Evolutionary conservation across 2,797 vertebrate species (phyloP).

Genomic region (Peromyscus melanophrys): DNA sequence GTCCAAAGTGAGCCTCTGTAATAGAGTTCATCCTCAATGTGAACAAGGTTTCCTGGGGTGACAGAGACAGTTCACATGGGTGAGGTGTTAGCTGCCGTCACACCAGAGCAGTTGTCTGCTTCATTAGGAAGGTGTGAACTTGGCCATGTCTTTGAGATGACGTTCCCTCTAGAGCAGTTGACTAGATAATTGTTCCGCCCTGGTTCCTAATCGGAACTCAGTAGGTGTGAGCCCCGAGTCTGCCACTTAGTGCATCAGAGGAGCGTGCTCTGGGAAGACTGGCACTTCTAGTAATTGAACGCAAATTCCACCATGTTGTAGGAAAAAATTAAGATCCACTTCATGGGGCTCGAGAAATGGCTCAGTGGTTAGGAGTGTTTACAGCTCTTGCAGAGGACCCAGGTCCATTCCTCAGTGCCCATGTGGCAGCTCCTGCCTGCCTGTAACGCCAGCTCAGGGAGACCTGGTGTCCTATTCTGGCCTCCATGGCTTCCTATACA

Average conservation of each 20-base stretch:
- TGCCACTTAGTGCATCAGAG: slow-evolving; percentile 55
- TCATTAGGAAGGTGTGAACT: slow-evolving; percentile 71
- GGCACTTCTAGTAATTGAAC: slow-evolving; percentile 18
- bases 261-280: slow-evolving; percentile 7
- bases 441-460: not conserved
- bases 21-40: slow-evolving; percentile 58
- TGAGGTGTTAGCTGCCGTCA: slow-evolving; percentile 54
- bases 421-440: not conserved
- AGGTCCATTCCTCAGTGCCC: not conserved
- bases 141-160: slow-evolving; percentile 48
- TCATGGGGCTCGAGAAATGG: not conserved
- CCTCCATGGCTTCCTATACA: not conserved
- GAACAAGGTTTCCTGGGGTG: slow-evolving; percentile 42
- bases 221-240: slow-evolving; percentile 62
- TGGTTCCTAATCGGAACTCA: slow-evolving; percentile 46
- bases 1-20: slow-evolving; percentile 51
- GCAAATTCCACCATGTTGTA: slow-evolving; percentile 20
- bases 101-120: slow-evolving; percentile 49
- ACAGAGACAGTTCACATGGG: slow-evolving; percentile 51
- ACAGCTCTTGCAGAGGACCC: not conserved
- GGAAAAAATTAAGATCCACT: slow-evolving; percentile 49
- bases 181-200: slow-evolving; percentile 68
- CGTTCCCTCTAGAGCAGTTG: slow-evolving; percentile 66
- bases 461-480: not conserved
- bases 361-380: not conserved